Evolutionary conservation across 1,140 invertebrate species (phyloP).

Genomic region (Ridgeia piscesae): DNA sequence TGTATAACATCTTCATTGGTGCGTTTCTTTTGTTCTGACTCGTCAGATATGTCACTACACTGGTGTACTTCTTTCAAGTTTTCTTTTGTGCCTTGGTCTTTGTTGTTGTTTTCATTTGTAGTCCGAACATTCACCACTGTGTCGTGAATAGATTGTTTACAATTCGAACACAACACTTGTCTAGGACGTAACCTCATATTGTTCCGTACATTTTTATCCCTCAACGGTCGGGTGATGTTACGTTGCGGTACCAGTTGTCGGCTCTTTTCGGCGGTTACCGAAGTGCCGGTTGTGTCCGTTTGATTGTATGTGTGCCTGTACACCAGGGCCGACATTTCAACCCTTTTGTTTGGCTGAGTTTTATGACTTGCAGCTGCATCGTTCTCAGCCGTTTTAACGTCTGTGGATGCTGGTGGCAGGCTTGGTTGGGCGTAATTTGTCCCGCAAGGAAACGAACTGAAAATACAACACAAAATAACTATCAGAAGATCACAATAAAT

Average conservation of each 20-base stretch:
- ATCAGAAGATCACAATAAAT: background rate
- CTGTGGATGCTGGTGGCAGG: background rate
- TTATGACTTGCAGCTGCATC: background rate
- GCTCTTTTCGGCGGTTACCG: background rate
- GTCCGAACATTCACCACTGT: slow-evolving; percentile 5
- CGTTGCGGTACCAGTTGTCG: background rate
- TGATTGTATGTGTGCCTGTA: slow-evolving; percentile 12
- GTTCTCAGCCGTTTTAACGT: background rate
- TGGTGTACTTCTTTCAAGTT: slow-evolving; percentile 9
- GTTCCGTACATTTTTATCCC: slow-evolving; percentile 15
- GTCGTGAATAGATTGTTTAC: slow-evolving; percentile 16
- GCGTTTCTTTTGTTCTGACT: background rate
- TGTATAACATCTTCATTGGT: background rate
- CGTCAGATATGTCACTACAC: background rate
- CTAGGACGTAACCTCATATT: slow-evolving; percentile 14
- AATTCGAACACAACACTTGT: slow-evolving; percentile 1
- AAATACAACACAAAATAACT: background rate
- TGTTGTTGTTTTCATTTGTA: background rate
- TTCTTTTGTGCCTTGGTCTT: slow-evolving; percentile 1
- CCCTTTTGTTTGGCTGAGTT: background rate
- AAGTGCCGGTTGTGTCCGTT: background rate
- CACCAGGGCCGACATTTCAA: slow-evolving; percentile 13
- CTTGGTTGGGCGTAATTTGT: background rate
- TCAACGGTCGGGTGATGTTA: background rate
- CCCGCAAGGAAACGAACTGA: background rate